Evolutionary conservation across 2,888 invertebrate genomes (phyloP), one percentile per base, ranked within the genome.

Genomic region (Molanna angustata): DNA sequence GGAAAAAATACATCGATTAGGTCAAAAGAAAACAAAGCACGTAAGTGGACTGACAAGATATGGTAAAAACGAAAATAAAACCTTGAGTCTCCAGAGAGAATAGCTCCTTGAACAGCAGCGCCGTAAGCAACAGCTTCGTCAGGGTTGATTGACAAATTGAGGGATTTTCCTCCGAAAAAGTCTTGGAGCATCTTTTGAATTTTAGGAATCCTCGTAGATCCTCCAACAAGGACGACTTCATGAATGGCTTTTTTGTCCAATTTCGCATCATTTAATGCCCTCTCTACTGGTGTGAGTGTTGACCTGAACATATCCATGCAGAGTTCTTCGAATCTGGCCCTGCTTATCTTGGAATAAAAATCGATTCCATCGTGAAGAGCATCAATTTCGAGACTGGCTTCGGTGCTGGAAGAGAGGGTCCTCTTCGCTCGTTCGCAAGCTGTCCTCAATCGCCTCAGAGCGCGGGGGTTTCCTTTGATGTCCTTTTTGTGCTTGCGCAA

Each of bases 71-170:
- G n/a, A n/a, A n/a, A n/a, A n/a, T n/a, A 17, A 27, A 41, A 58
- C 58, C 58, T 58, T 27, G 73, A 70, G 63, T 78, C 90, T 20
- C 92, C 94, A 14, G 84, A 84, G 14, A 96, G 75, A 61, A 94
- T 94, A 37, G 94, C 95, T 1, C 94, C 95, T 70, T 95, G 95
- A 0, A 95, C 92, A 16, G 94, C 94, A 2, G 94, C 94, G 3
- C 94, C 94, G 65, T 94, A 95, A 1, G 95, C 95, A 1, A 95
- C 90, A 4, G 95, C 90, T 70, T 93, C 92, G 64, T 93, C 92
- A 0, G 92, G 94, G 70, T 95, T 94, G 63, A 95, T 95, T 7
- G 90, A 90, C 46, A 94, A 81, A 72, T 95, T 95, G 32, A 95
- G 72, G 53, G 88, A 82, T 70, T 93, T 91, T 1, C 90, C 90